A percentile compares a stretch with the other conserved stretches of the same genome.
Evolutionary conservation across 2,888 invertebrate species (phyloP).

Genomic region (Hemicrepidius hirtus): DNA sequence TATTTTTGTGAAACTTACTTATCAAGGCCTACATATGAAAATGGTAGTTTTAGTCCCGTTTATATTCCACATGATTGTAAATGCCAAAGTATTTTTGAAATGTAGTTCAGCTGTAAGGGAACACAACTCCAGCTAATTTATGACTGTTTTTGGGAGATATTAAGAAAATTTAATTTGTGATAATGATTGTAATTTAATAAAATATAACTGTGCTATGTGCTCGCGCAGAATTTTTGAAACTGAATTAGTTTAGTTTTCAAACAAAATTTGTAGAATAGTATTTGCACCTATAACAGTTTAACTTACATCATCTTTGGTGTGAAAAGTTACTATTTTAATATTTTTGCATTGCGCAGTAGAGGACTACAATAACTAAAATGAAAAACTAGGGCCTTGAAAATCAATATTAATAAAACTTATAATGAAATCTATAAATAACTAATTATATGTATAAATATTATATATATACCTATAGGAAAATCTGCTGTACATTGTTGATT

Average conservation of each 20-base stretch:
- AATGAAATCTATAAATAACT: slow-evolving; percentile 37
- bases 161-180: not conserved
- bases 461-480: slow-evolving; percentile 31
- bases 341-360: slow-evolving; percentile 37
- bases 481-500: slow-evolving; percentile 47
- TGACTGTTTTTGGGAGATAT: no score
- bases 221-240: no score
- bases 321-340: slow-evolving; percentile 36
- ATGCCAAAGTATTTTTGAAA: not conserved
- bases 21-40: slow-evolving; percentile 35
- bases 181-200: not conserved
- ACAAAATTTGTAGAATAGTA: no score
- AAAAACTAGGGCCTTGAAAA: slow-evolving; percentile 42
- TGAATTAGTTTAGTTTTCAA: no score
- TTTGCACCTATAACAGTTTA: not conserved
- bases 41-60: slow-evolving; percentile 16
- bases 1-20: slow-evolving; percentile 11
- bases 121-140: not conserved
- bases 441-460: slow-evolving; percentile 35
- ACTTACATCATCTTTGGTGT: slow-evolving; percentile 11
- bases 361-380: slow-evolving; percentile 23
- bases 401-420: slow-evolving; percentile 30
- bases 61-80: not conserved
- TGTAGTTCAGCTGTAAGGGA: not conserved
- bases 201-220: no score